Conservation (phyloP, 2,797 vertebrate species). For the Danio aesculapii region DNA sequence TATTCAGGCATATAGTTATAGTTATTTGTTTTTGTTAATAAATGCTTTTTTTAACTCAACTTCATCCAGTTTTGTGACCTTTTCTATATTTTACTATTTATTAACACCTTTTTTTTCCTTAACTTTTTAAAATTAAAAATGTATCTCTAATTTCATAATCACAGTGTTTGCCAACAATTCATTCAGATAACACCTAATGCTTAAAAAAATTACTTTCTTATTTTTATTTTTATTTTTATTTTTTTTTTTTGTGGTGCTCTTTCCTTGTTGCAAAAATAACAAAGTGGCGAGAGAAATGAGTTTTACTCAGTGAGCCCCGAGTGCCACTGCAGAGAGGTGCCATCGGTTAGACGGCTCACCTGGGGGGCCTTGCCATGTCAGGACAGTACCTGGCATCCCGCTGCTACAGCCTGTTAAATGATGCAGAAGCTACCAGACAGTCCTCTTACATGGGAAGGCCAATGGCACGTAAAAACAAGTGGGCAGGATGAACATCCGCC, state of each 20-base stretch:
- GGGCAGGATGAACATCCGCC: conserved; percentile 67
- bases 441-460: conserved; percentile 73
- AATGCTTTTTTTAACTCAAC: no score
- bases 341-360: conserved; percentile 27
- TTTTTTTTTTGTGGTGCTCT: not conserved
- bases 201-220: no score
- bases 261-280: not conserved
- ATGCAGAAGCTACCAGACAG: conserved; percentile 75
- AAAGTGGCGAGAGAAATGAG: not conserved
- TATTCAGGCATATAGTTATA: no score
- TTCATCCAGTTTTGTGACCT: no score
- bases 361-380: conserved; percentile 36
- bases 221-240: no score
- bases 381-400: conserved; percentile 68
- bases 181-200: not conserved
- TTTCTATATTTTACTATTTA: no score
- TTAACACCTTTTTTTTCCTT: no score
- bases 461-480: conserved; percentile 75
- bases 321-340: conserved; percentile 16
- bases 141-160: no score
- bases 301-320: conserved; percentile 13
- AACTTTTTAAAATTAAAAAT: no score
- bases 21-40: no score
- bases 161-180: not conserved
- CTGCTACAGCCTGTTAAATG: conserved; percentile 75